phyloP scores from a whole-genome alignment of 2,888 invertebrate genomes.

The Lochmaea crataegi region DNA sequence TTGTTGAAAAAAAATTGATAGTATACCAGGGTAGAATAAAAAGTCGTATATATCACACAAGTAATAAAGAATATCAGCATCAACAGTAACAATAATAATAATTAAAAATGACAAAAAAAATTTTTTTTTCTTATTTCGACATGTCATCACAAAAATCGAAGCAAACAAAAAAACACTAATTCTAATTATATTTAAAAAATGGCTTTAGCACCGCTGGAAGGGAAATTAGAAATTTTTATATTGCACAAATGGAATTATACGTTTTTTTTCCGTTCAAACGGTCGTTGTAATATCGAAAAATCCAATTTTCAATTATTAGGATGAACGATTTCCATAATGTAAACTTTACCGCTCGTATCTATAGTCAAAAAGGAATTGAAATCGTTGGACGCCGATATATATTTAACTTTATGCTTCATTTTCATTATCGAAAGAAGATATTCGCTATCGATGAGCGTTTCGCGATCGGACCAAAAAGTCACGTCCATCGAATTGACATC shows the following conservation, averaged over 20 bases:
- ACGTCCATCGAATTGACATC: slow-evolving; percentile 40
- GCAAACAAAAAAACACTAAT: slow-evolving; percentile 7
- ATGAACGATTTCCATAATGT: slow-evolving; percentile 67
- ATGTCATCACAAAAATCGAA: slow-evolving; percentile 29
- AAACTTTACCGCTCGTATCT: slow-evolving; percentile 71
- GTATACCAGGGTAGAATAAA: not conserved
- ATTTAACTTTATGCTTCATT: slow-evolving; percentile 60
- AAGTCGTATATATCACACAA: slow-evolving; percentile 1
- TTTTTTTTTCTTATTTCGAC: slow-evolving; percentile 8
- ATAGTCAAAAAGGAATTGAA: slow-evolving; percentile 73
- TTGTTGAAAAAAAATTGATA: not conserved
- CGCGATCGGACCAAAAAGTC: slow-evolving; percentile 41
- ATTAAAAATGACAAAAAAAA: not conserved
- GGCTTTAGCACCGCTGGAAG: not conserved
- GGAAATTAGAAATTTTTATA: slow-evolving; percentile 1
- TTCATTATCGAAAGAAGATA: slow-evolving; percentile 62
- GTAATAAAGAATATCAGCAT: not conserved
- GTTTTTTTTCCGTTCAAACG: too few relatives aligned
- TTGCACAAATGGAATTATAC: slow-evolving; percentile 13
- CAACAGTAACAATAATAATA: not conserved
- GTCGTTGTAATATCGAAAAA: too few relatives aligned
- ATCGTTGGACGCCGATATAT: slow-evolving; percentile 59
- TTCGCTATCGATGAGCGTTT: slow-evolving; percentile 44
- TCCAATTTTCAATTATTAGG: not conserved
- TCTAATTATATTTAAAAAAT: not conserved